A percentile compares a stretch with the other conserved stretches of the same genome.
phyloP scores from a whole-genome alignment of 2,888 invertebrate species.

The Drosophila cognata region DNA sequence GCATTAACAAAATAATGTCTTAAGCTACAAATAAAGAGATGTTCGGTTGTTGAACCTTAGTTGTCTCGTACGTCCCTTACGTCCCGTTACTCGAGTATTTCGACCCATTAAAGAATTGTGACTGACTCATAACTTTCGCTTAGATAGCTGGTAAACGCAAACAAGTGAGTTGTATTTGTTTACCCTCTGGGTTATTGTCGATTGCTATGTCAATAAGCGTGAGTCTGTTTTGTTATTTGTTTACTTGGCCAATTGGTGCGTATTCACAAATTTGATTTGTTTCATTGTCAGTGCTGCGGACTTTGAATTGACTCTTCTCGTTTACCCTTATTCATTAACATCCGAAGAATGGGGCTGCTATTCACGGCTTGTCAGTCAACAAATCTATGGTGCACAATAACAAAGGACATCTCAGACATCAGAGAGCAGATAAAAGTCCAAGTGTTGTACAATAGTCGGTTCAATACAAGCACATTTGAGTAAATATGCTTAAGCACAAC shows the following conservation, averaged over 20 bases:
- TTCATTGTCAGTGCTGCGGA: constrained; percentile 46
- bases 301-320: constrained; percentile 53
- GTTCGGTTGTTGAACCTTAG: background rate
- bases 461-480: constrained; percentile 34
- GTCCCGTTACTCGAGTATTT: background rate
- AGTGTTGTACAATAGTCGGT: constrained; percentile 28
- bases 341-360: constrained; percentile 29
- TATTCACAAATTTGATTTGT: constrained; percentile 60
- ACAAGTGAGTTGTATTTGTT: constrained; percentile 14
- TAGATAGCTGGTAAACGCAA: constrained; percentile 16
- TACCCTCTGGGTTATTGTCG: constrained; percentile 6
- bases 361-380: constrained; percentile 39
- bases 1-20: background rate
- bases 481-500: constrained; percentile 34
- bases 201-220: constrained; percentile 42
- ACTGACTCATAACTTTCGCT: constrained; percentile 33
- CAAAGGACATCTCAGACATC: constrained; percentile 33
- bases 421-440: constrained; percentile 26
- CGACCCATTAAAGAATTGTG: constrained; percentile 6
- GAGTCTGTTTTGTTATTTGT: constrained; percentile 31
- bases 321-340: constrained; percentile 61
- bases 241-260: constrained; percentile 62
- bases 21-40: background rate
- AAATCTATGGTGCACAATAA: constrained; percentile 55
- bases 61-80: background rate